phyloP scores from a whole-genome alignment of 1,140 invertebrate genomes.

The Globodera rostochiensis region DNA sequence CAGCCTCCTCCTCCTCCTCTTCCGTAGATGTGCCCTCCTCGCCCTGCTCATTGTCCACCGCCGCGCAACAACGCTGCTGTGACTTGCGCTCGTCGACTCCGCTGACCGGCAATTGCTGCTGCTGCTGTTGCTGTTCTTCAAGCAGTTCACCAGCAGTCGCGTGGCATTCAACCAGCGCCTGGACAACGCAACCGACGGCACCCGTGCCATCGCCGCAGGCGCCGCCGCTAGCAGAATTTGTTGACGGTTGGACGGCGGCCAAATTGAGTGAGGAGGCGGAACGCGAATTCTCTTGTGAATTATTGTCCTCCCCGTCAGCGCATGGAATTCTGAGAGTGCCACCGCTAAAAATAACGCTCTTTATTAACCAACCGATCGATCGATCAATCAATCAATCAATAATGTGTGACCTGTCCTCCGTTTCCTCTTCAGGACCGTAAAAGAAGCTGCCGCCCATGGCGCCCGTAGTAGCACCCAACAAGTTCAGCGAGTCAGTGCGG shows the following conservation, averaged over 20 bases:
- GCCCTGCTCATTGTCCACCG: conserved; percentile 6
- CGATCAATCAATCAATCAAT: not conserved
- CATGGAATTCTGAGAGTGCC: conserved; percentile 32
- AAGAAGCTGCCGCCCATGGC: conserved; percentile 12
- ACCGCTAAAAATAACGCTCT: not conserved
- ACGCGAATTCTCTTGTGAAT: conserved; percentile 19
- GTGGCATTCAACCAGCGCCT: conserved; percentile 34
- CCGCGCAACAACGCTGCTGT: not conserved
- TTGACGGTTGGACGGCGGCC: not conserved
- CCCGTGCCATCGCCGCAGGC: not conserved
- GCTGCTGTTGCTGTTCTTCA: not conserved
- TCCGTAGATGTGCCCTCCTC: conserved; percentile 12
- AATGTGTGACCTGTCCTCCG: conserved; percentile 21
- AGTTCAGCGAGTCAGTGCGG: conserved; percentile 21
- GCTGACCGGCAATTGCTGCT: not conserved
- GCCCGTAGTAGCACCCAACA: not conserved
- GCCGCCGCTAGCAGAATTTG: not conserved
- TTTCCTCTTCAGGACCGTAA: conserved; percentile 25
- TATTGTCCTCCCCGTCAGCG: conserved; percentile 18
- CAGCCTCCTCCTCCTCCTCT: conserved; percentile 8
- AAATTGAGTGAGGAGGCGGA: conserved; percentile 29
- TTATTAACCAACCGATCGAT: not conserved
- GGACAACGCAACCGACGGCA: conserved; percentile 4
- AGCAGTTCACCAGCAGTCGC: not conserved
- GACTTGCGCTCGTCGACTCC: not conserved